These are phyloP conservation scores for Frankliniella intonsa DNA, from an alignment of 2,888 invertebrate genomes.

Conservation along the genomic window DNA sequence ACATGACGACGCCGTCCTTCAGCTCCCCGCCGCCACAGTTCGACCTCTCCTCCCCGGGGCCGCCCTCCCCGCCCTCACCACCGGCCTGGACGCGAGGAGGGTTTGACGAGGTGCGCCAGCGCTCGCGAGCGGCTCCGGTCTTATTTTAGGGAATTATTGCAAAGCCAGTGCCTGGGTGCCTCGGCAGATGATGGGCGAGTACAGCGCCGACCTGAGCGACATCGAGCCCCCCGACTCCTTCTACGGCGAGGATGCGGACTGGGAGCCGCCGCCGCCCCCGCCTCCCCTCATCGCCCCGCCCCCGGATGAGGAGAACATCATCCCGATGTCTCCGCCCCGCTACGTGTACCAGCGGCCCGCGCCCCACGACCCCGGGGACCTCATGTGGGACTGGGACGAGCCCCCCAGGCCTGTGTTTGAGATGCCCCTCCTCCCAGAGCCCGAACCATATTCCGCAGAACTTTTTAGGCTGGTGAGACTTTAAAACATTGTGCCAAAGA, in stretches of 20 bases:
- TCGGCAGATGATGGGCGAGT: background rate
- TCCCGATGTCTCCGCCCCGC: background rate
- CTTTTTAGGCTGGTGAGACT: conserved; percentile 7
- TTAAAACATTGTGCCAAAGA: background rate
- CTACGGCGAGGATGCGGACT: background rate
- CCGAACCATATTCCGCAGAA: background rate
- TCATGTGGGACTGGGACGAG: conserved; percentile 8
- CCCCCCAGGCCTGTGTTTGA: background rate
- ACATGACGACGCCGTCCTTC: background rate
- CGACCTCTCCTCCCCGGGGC: no score
- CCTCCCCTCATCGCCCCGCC: background rate
- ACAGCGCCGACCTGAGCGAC: background rate
- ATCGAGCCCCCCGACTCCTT: background rate
- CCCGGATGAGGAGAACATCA: background rate
- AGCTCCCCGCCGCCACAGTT: no score
- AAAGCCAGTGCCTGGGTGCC: no score
- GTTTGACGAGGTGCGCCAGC: background rate
- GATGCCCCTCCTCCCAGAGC: background rate
- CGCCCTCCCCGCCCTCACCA: background rate
- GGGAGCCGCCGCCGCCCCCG: background rate
- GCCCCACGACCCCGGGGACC: conserved; percentile 13
- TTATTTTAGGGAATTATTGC: no score
- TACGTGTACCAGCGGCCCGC: conserved; percentile 6
- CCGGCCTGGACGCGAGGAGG: background rate
- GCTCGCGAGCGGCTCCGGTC: no score